Evolutionary conservation across 2,113 vertebrate genomes (phyloP), one percentile per base, ranked within the genome.

Genomic region (Leptocoma aspasia): DNA sequence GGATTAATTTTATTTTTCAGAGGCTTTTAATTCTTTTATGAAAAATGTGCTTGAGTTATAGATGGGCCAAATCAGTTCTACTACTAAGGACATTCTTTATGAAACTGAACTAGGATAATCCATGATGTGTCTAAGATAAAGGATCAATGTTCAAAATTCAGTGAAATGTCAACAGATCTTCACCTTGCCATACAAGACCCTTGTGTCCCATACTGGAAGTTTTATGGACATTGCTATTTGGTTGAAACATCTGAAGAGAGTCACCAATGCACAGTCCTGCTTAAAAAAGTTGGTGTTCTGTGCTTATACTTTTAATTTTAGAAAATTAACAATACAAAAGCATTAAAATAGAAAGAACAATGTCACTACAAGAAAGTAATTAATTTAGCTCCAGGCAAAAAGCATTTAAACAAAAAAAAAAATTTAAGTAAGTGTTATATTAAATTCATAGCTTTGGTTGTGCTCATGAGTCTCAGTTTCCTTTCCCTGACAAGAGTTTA

Each of bases 111-210:
- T 63, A 52, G 41, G 19, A 24, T 27, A 68, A 82, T 63, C 41
- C 10, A 18, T 47, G 8, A 44, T 41, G 6, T 71, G 30, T 52
- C 9, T 86, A 56, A 91, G 56, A 77, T 52, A 86, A 71, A 39
- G 19, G 15, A 44, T 69, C 24, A 20, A 0, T 57, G 37, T 39
- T 66, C 13, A 28, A 83, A 69, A n/a, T 49, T 63, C 18, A 33
- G 11, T 73, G 28, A 69, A 86, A 73, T 41, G 4, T 16, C 72
- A 84, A 59, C 18, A 73, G 22, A 23, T 22, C 44, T 66, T 84
- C 23, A 8, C 3, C 49, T 57, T 2, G 1, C 37, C 3, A 0
- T 69, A 10, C 11, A 69, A 70, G 66, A 17, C 11, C 18, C 7
- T 18, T 54, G 11, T 63, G 39, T 44, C 16, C 11, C 18, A 11